Conservation (phyloP, 92 coral and sea anemone species). For the Phenganax stokvisi region DNA sequence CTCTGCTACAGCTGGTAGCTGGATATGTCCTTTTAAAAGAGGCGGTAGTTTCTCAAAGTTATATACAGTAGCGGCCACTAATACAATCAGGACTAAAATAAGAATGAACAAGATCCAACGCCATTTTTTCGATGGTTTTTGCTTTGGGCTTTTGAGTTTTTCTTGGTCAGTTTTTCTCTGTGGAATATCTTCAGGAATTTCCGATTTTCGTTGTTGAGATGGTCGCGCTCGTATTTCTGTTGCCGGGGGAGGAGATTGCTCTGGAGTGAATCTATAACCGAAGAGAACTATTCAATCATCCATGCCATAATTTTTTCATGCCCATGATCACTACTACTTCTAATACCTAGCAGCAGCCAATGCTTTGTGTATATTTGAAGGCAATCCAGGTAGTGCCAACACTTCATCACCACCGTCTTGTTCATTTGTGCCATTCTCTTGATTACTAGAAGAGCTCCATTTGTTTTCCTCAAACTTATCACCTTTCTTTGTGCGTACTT, state of each 20-base stretch:
- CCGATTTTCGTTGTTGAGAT: not conserved
- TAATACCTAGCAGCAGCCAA: constrained; percentile 24
- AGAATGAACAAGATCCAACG: constrained; percentile 7
- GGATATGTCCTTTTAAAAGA: not conserved
- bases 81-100: not conserved
- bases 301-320: not conserved
- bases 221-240: constrained; percentile 19
- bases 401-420: not conserved
- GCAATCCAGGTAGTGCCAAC: not conserved
- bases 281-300: not conserved
- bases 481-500: constrained; percentile 36
- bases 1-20: not conserved
- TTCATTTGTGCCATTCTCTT: not conserved
- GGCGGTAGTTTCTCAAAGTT: constrained; percentile 9
- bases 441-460: constrained; percentile 5
- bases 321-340: not conserved
- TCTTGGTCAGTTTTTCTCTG: not conserved
- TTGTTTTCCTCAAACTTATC: constrained; percentile 34
- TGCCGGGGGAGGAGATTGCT: not conserved
- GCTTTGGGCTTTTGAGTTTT: constrained; percentile 1
- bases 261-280: constrained; percentile 12
- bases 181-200: constrained; percentile 15
- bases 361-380: constrained; percentile 23
- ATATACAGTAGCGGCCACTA: constrained; percentile 19
- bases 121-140: constrained; percentile 11